A percentile compares a stretch with the other conserved stretches of the same genome.
Evolutionary conservation across 2,888 invertebrate species (phyloP).

Genomic region (Polyploca ridens): DNA sequence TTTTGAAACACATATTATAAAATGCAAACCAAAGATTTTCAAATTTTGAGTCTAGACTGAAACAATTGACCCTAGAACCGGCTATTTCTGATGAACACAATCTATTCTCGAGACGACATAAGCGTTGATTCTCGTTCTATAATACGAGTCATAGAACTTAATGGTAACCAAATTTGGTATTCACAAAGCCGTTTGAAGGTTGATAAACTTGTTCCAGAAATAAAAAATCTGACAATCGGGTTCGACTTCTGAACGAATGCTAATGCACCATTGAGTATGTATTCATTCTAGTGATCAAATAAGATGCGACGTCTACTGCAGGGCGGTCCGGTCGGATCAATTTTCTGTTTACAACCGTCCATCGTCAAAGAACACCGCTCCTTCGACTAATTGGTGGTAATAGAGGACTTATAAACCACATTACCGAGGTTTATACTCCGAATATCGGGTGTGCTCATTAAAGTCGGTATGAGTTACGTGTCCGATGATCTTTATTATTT

Average conservation of each 20-base stretch:
- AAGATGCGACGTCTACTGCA: slow-evolving; percentile 47
- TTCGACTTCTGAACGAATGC: neutral
- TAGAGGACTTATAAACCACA: slow-evolving; percentile 61
- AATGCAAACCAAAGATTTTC: too few species aligned
- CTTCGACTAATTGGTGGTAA: slow-evolving; percentile 78
- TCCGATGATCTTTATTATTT: slow-evolving; percentile 10
- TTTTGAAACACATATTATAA: too few species aligned
- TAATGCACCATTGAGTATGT: slow-evolving; percentile 23
- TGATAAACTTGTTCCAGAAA: neutral
- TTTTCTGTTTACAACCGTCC: slow-evolving; percentile 76
- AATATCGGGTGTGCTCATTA: slow-evolving; percentile 24
- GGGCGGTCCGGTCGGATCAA: slow-evolving; percentile 74
- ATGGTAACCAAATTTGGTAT: neutral
- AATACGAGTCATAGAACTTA: too few species aligned
- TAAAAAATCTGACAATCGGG: neutral
- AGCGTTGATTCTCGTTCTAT: too few species aligned
- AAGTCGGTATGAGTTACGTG: slow-evolving; percentile 6
- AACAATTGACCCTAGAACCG: too few species aligned
- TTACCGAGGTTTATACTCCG: slow-evolving; percentile 45
- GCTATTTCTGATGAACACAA: too few species aligned
- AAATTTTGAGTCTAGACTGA: too few species aligned
- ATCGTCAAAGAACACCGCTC: slow-evolving; percentile 74
- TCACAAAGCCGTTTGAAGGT: neutral
- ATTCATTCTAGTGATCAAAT: slow-evolving; percentile 46
- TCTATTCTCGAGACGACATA: too few species aligned